Evolutionary conservation across 2,113 vertebrate species (phyloP).

Genomic region (Stercorarius parasiticus): DNA sequence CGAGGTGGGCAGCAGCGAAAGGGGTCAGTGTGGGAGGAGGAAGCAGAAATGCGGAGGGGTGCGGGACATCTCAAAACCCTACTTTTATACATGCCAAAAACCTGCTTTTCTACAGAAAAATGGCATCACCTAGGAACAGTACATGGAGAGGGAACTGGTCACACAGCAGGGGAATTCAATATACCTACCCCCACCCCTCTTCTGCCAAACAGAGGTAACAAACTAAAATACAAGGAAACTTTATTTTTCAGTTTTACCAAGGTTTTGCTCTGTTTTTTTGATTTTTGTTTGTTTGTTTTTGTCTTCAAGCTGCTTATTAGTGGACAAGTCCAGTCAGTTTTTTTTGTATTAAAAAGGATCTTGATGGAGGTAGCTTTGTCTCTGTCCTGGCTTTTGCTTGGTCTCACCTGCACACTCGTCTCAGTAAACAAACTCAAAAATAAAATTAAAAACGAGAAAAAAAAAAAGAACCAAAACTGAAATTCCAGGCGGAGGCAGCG

Average conservation of each 20-base stretch:
- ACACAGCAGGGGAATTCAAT: rapidly evolving
- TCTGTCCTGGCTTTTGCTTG: conserved; percentile 77
- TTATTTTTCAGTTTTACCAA: conserved; percentile 81
- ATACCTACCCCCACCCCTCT: neutral
- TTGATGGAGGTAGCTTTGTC: conserved; percentile 86
- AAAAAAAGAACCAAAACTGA: neutral
- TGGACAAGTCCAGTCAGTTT: conserved; percentile 80
- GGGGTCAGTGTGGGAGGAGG: rapidly evolving
- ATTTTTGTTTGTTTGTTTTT: neutral
- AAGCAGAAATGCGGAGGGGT: rapidly evolving
- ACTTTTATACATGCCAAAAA: neutral
- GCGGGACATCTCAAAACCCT: rapidly evolving
- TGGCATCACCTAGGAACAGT: rapidly evolving
- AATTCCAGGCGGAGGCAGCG: conserved; percentile 71
- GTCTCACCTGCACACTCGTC: conserved; percentile 68
- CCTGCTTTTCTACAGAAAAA: neutral
- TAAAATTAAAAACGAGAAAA: conserved; percentile 66
- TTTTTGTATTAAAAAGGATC: conserved; percentile 84
- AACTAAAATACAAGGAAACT: conserved; percentile 82
- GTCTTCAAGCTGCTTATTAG: conserved; percentile 65
- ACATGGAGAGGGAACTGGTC: rapidly evolving
- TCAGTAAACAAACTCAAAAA: conserved; percentile 78
- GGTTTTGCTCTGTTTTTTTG: conserved; percentile 50
- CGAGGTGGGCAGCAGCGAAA: too few species aligned
- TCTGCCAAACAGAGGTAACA: neutral